Base-by-base conservation (phyloP, 2,888 invertebrate species). In the Heliconius ismenius region DNA sequence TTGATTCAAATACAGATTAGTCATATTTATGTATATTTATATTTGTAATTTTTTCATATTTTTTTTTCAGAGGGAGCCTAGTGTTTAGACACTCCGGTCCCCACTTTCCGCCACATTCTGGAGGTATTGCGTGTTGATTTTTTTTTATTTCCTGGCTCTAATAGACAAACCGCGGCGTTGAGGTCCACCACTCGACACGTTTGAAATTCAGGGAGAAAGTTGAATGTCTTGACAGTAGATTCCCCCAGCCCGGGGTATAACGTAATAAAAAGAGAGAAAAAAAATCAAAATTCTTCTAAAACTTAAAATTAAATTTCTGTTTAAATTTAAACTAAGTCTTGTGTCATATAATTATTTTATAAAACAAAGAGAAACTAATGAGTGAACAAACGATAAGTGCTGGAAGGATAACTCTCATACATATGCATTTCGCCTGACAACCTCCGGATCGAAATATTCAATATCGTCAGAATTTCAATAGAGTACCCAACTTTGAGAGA, bases 401-500 rank as follows among this genome's bases (percentile, higher is more conserved):
- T 83, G 81, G 81, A 83, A 84, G 75, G 75, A 73, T 82, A 83
- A 84, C 81, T 78, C 83, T 86, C 87, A 87, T 89, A 86, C 86
- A 88, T 88, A 91, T 90, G 87, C 86, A 90, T 86, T 84, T 81
- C 87, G 86, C 84, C 82, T 84, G 85, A 83, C 83, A 85, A 85
- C 81, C 83, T 83, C 80, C 79, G 81, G 86, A 87, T 87, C 85
- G 85, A 86, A 90, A 90, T 90, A 90, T 91, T 92, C 90, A 91
- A 92, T 76, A 76, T 76, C 73, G 76, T 76, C 88, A 88, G 89
- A 90, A 91, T 89, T 89, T 88, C 87, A 91, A 91, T 89, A 85
- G 87, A 90, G 88, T 87, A 87, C 87, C 88, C 89, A 88, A 87
- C 88, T 89, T 90, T 86, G 84, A 86, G 86, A 87, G 89, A 89